Conservation (phyloP, 2,888 invertebrate genomes). For the Erpobdella octoculata region DNA sequence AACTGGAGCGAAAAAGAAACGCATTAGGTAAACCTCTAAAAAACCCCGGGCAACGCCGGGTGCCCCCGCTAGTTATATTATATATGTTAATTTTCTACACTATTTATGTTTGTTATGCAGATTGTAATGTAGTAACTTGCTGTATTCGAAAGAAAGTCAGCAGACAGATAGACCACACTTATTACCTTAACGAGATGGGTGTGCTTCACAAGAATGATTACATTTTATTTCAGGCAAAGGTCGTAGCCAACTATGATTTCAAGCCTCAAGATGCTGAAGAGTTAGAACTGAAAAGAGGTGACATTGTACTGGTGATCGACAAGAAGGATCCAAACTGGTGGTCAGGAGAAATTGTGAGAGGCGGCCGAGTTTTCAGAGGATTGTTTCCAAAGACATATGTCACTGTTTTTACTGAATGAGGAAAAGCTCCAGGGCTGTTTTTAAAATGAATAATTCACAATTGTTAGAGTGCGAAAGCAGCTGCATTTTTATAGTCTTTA, state of each 20-base stretch:
- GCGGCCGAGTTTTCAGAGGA: slow-evolving; percentile 63
- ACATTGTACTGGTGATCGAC: slow-evolving; percentile 93
- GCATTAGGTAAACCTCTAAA: too few species aligned
- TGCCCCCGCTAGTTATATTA: too few species aligned
- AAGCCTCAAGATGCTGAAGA: slow-evolving; percentile 94
- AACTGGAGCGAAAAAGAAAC: too few species aligned
- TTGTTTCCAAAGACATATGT: slow-evolving; percentile 98
- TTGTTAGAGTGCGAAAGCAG: too few species aligned
- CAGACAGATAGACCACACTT: neutral
- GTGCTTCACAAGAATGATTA: too few species aligned
- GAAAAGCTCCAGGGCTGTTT: too few species aligned
- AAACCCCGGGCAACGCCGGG: too few species aligned
- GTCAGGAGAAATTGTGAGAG: slow-evolving; percentile 66
- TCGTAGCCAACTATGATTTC: slow-evolving; percentile 96
- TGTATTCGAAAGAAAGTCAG: neutral
- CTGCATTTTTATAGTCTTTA: too few species aligned
- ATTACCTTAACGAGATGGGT: neutral
- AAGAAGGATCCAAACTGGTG: slow-evolving; percentile 74
- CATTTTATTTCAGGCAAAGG: slow-evolving; percentile 62
- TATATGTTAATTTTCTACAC: neutral
- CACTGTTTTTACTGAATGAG: slow-evolving; percentile 33
- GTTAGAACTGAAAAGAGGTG: slow-evolving; percentile 89
- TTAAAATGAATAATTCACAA: too few species aligned
- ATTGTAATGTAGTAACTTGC: neutral
- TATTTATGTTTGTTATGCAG: neutral